These are phyloP conservation scores for Campoletis raptor DNA, from an alignment of 2,888 invertebrate genomes.

Conservation along the genomic window DNA sequence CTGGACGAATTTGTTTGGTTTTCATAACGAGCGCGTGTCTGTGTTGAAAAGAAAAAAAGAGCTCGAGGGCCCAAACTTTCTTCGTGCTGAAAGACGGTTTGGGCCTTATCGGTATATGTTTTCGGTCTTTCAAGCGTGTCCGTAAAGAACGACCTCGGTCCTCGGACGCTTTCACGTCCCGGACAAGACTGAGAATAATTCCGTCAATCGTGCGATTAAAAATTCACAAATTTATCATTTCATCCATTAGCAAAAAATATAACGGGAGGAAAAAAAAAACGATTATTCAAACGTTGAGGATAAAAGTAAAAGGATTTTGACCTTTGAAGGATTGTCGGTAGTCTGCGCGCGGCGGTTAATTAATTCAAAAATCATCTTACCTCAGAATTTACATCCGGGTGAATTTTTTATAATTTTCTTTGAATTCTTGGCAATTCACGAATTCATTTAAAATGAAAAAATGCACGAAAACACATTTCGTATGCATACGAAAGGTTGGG, in stretches of 20 bases:
- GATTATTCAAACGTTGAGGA: conserved; percentile 38
- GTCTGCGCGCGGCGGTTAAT: not conserved
- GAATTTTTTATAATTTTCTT: conserved; percentile 11
- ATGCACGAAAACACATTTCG: not conserved
- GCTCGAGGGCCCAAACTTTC: conserved; percentile 53
- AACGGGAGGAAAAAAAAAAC: conserved; percentile 21
- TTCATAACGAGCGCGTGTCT: not conserved
- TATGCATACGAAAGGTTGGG: not conserved
- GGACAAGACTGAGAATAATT: conserved; percentile 34
- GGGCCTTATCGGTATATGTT: conserved; percentile 43
- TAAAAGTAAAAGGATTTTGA: conserved; percentile 44
- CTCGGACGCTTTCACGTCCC: conserved; percentile 58
- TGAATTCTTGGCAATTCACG: not conserved
- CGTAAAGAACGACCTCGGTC: conserved; percentile 43
- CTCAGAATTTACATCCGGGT: conserved; percentile 11
- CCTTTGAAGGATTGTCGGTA: conserved; percentile 34
- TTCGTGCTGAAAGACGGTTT: conserved; percentile 25
- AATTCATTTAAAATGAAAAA: not conserved
- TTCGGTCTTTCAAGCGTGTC: conserved; percentile 33
- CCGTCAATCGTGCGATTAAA: conserved; percentile 23
- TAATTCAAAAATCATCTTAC: conserved; percentile 5
- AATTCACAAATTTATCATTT: conserved; percentile 25
- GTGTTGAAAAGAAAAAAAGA: conserved; percentile 9
- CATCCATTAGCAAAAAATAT: not conserved
- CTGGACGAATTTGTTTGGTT: conserved; percentile 20